Percentiles rank a stretch among this genome's conserved stretches.
These are phyloP conservation scores for Centropristis striata DNA, from an alignment of 2,113 vertebrate species.

Conservation along the genomic window DNA sequence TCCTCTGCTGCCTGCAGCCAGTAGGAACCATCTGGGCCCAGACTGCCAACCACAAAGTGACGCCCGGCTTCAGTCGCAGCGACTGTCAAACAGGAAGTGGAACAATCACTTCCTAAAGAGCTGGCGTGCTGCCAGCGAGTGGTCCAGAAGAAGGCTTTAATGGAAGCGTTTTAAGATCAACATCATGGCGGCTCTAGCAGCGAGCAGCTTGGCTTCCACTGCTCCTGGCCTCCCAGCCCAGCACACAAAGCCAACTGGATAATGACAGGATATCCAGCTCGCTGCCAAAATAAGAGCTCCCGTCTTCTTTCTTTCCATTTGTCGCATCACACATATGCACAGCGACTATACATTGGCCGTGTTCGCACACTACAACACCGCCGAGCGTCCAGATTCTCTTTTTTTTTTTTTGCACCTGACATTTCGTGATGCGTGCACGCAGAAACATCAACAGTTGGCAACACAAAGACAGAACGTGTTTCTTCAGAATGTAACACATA, in stretches of 20 bases:
- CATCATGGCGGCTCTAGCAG: conserved; percentile 56
- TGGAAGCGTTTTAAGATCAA: conserved; percentile 60
- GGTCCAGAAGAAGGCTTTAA: conserved; percentile 48
- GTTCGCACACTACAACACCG: conserved; percentile 5
- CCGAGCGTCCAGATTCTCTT: not conserved
- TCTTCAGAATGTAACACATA: too few species aligned
- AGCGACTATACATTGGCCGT: conserved; percentile 34
- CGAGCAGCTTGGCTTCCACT: conserved; percentile 59
- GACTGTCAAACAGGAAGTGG: conserved; percentile 63
- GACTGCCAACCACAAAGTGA: conserved; percentile 32
- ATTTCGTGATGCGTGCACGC: too few species aligned
- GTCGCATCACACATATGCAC: conserved; percentile 56
- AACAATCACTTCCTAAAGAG: conserved; percentile 68
- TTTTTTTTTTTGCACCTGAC: too few species aligned
- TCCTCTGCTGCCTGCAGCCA: conserved; percentile 30
- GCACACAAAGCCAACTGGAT: conserved; percentile 61
- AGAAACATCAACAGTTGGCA: too few species aligned
- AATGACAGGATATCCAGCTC: conserved; percentile 44
- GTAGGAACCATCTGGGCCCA: conserved; percentile 28
- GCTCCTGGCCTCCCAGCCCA: conserved; percentile 51
- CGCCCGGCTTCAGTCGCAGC: conserved; percentile 26
- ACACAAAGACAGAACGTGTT: not conserved
- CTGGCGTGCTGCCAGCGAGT: conserved; percentile 40
- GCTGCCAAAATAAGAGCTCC: conserved; percentile 46
- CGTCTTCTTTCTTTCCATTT: conserved; percentile 39